These are phyloP conservation scores for Drosophila nigromelanica DNA, from an alignment of 1,140 invertebrate species.

Conservation along the genomic window DNA sequence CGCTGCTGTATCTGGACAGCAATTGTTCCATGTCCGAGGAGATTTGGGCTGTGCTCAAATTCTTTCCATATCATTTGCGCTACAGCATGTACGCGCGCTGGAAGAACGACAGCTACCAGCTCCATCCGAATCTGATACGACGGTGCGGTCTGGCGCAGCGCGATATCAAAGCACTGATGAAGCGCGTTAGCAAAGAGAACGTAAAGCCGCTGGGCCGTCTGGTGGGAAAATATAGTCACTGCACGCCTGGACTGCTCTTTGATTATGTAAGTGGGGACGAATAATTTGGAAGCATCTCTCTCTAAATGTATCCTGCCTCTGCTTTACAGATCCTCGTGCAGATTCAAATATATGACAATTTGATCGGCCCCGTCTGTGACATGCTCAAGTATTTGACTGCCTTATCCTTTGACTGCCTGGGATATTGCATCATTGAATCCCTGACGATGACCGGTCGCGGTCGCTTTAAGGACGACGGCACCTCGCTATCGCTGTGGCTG, in stretches of 20 bases:
- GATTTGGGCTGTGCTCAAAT: slow-evolving; percentile 95
- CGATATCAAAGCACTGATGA: slow-evolving; percentile 98
- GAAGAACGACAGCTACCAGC: slow-evolving; percentile 94
- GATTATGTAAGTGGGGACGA: slow-evolving; percentile 90
- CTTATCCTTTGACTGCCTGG: slow-evolving; percentile 97
- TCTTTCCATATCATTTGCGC: slow-evolving; percentile 96
- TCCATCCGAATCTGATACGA: slow-evolving; percentile 92
- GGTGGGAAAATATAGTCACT: slow-evolving; percentile 98
- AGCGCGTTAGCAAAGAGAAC: slow-evolving; percentile 98
- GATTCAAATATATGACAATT: slow-evolving; percentile 99
- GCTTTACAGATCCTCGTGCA: slow-evolving; percentile 89
- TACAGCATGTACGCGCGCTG: slow-evolving; percentile 96
- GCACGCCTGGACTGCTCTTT: slow-evolving; percentile 96
- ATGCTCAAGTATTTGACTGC: slow-evolving; percentile 98
- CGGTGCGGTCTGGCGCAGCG: slow-evolving; percentile 94
- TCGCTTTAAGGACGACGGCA: slow-evolving; percentile 94
- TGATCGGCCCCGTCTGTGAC: slow-evolving; percentile 98
- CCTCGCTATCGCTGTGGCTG: slow-evolving; percentile 97
- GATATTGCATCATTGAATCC: slow-evolving; percentile 97
- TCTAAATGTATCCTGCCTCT: too few species aligned
- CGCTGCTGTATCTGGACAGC: slow-evolving; percentile 95
- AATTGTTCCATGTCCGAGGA: slow-evolving; percentile 98
- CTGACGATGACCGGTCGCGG: slow-evolving; percentile 90
- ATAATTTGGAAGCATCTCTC: too few species aligned
- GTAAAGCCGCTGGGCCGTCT: slow-evolving; percentile 97